Base-by-base conservation (phyloP, 1,140 invertebrate genomes). In the Phortica variegata region DNA sequence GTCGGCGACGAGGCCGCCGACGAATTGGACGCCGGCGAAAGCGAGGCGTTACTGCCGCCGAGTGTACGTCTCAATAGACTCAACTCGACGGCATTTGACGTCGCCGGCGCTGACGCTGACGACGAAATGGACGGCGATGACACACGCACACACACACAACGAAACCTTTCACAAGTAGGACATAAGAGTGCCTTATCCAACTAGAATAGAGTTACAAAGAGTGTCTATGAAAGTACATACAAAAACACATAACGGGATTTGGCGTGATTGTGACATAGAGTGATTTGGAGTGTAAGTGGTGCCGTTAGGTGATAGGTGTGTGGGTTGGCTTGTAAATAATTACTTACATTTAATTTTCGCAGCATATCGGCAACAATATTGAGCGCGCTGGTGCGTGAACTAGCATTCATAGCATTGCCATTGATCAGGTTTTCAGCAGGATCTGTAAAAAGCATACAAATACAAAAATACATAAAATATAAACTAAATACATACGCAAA, bases 321-420 rank as follows among this genome's bases (percentile, higher is more conserved):
- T 13, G 7, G 6, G 21, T 47, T 39, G 49, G 39, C 12, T 16
- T 18, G 7, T 8, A 8, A 36, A 13, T 15, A 7, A 13, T 10
- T 66, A 85, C 85, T 87, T 80, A 89, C 87, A 79, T 87, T 86
- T 58, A 96, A 90, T 90, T 93, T 94, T 69, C 91, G 82, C 72
- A 96, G 85, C 47, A 96, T 83, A 79, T 96, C 93, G 50, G 91
- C 90, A 49, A 96, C 92, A 79, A 95, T 92, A 76, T 94, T 94
- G 76, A 95, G 86, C 41, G 93, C 91, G 49, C 90, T 87, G 79
- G 94, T 88, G 78, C 91, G 82, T 20, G 90, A 87, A 47, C 91
- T 89, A 36, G 90, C 88, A 58, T 91, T 86, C 78, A 95, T 81
- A 45, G 88, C 78, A 79, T 85, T 84, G 72, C 83, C 85, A 79